Conservation (phyloP, 2,888 invertebrate genomes). For the Microctonus hyperodae region DNA sequence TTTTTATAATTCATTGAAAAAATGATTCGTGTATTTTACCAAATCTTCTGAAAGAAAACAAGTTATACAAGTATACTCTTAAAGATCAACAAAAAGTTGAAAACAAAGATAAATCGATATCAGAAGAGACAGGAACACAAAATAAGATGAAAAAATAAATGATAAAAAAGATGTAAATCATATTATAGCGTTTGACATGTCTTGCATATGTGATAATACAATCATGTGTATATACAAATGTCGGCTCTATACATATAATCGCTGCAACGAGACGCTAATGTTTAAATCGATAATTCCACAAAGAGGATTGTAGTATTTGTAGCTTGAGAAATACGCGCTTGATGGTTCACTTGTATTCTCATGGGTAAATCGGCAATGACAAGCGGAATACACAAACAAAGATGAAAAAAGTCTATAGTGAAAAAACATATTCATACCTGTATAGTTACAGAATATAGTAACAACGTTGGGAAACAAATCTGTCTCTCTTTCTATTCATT, state of each 20-base stretch:
- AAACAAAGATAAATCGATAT: no score
- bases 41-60: no score
- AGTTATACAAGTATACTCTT: no score
- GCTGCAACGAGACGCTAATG: constrained; percentile 49
- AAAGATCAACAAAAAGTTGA: no score
- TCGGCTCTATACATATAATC: constrained; percentile 46
- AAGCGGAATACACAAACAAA: not conserved
- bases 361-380: not conserved
- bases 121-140: constrained; percentile 6
- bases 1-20: no score
- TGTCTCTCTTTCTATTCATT: no score
- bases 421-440: no score
- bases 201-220: constrained; percentile 33
- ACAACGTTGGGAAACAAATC: not conserved
- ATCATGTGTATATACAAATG: constrained; percentile 41
- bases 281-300: constrained; percentile 51
- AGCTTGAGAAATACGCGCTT: constrained; percentile 13
- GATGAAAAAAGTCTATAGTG: not conserved
- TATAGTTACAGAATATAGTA: no score
- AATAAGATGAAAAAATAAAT: constrained; percentile 19
- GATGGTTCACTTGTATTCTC: constrained; percentile 4
- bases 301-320: constrained; percentile 29
- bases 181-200: constrained; percentile 8
- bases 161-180: not conserved
- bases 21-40: no score